Evolutionary conservation across 1,140 invertebrate species (phyloP), one percentile per base, ranked within the genome.

Genomic region (Drosophila littoralis): DNA sequence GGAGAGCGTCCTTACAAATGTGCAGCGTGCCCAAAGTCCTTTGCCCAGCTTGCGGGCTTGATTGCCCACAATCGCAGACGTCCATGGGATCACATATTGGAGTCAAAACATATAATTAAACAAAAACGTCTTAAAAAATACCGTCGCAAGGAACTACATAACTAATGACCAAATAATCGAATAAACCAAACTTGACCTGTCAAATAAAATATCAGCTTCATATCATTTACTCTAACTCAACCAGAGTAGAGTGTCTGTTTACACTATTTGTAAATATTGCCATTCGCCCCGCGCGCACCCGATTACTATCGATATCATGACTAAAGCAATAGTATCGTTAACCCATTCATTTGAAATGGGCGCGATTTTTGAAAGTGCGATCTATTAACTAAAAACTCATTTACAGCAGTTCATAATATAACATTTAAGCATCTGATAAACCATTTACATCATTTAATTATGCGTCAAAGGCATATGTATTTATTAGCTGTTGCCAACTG

Each of bases 1-100:
- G 61, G 68, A 2, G 68, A 58, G n/a, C 36, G 45, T 12, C 69
- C 69, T 7, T 58, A 36, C 4, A 10, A n/a, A 2, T 65, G 60
- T 6, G 12, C n/a, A 9, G 7, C 4, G 1, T 71, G 61, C 4
- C 28, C 43, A 0, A 46, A 13, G n/a, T 7, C 43, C 10, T 71
- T 28, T 38, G 32, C 32, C 1, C 68, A 71, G 35, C 2, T 7
- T 0, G 22, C 38, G 1, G n/a, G 15, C 28, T 12, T 71, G 0
- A 12, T 12, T 5, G 7, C 7, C n/a, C 68, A 71, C 42, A 17
- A 40, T 17, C 50, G 33, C 1, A 15, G 7, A 0, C 22, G n/a
- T n/a, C 32, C 46, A 8, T 33, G 1, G 0, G 57, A 63, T 28
- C n/a, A 6, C 13, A 1, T 6, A 28, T 10, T 13, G 36, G 9